Evolutionary conservation across 2,888 invertebrate genomes (phyloP).

Genomic region (Pachliopta kotzebuea): DNA sequence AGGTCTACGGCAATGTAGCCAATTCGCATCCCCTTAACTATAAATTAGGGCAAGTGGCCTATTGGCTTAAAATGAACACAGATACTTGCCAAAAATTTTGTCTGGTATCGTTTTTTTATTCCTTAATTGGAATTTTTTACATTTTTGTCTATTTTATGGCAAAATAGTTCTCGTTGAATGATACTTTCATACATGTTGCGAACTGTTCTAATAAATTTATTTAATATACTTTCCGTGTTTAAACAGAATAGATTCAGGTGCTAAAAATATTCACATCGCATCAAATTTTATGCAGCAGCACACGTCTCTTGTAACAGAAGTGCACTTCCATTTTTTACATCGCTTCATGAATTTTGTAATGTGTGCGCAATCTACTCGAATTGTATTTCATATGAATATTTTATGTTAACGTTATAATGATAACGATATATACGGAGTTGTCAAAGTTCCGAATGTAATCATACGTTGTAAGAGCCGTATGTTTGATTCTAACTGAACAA

Average conservation of each 20-base stretch:
- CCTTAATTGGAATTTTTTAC: not conserved
- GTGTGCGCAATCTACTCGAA: not conserved
- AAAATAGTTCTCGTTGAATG: no score
- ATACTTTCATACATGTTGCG: no score
- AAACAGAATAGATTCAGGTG: not conserved
- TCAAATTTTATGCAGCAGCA: constrained; percentile 16
- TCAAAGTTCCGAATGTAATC: not conserved
- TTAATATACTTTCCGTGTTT: not conserved
- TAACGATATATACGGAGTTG: not conserved
- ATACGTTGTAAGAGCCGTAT: no score
- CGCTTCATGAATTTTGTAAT: constrained; percentile 3
- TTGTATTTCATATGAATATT: not conserved
- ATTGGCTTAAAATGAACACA: constrained; percentile 4
- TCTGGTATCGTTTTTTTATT: not conserved
- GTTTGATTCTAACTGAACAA: no score
- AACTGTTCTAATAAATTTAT: not conserved
- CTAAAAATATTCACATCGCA: not conserved
- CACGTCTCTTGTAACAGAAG: not conserved
- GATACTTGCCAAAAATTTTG: constrained; percentile 4
- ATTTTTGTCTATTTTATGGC: not conserved
- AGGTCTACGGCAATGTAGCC: constrained; percentile 4
- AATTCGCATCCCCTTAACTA: not conserved
- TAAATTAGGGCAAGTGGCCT: constrained; percentile 15
- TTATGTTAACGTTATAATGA: not conserved
- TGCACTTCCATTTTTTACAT: not conserved